Base-by-base conservation (phyloP, 2,113 vertebrate genomes). In the Piprites chloris region DNA sequence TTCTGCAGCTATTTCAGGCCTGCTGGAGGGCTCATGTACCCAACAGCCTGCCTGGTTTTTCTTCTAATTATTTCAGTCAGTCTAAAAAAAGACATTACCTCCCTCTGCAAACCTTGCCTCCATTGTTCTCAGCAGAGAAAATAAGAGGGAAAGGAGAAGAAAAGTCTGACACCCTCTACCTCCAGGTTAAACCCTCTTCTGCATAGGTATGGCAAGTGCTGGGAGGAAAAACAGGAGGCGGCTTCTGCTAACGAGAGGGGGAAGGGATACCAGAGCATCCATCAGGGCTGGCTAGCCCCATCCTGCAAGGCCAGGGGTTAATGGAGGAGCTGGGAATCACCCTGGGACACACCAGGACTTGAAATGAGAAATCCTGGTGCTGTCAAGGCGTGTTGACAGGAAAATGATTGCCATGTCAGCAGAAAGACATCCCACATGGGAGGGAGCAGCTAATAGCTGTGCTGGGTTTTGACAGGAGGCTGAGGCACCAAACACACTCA, bases 1-100 rank as follows among this genome's bases (percentile, higher is more conserved):
- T 97, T 84, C 65, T 95, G 95, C 93, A 93, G 86, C 96, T 95
- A 92, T 95, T 95, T 95, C 94, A 89, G 95, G 91, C 93, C 93
- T 92, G 91, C 93, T 87, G 73, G 93, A 96, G 89, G 91, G 95
- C 95, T 97, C 84, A 0, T 87, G 80, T 90, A 95, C 91, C 91
- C 91, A 91, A 81, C 94, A 90, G 95, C 93, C 41, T 87, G 92
- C 86, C 93, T 96, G 93, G 27, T 92, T 93, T 93, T 93, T 47
- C 83, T 97, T 90, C 84, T 91, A 92, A 96, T 95, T 97, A 95
- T 95, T 95, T 92, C 91, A 95, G 80, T 63, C 83, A 81, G 80
- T 53, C 96, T 96, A 97, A 95, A 97, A 96, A 95, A 96, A 95
- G 95, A 20, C 22, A 55, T 41, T 82, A 91, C 96, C 94, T 95